Evolutionary conservation across 2,113 vertebrate genomes (phyloP).

Genomic region (Pteropus alecto): DNA sequence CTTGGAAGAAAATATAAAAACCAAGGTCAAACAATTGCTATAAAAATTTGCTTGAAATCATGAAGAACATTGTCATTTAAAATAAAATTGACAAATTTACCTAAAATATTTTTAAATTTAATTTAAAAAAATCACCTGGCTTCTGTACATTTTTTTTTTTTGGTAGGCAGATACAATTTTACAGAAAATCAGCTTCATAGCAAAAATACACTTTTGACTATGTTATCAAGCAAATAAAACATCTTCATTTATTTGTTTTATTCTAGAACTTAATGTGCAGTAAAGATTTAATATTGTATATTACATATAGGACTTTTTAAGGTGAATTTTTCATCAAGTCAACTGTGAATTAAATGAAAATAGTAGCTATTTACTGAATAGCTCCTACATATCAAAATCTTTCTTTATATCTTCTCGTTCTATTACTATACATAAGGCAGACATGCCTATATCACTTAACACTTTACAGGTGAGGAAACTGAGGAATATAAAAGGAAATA

Average conservation of each 20-base stretch:
- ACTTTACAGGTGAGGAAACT: neutral
- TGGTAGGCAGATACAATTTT: conserved; percentile 55
- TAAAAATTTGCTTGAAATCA: neutral
- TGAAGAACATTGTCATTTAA: neutral
- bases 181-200: conserved; percentile 76
- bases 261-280: conserved; percentile 78
- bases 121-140: neutral
- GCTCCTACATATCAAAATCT: neutral
- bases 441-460: neutral
- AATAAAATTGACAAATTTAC: neutral
- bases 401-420: neutral
- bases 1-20: neutral
- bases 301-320: neutral
- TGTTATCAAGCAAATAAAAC: conserved; percentile 82
- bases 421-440: neutral
- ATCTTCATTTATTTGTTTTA: conserved; percentile 75
- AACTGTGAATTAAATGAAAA: neutral
- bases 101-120: neutral
- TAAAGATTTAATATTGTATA: conserved; percentile 75
- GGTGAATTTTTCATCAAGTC: neutral
- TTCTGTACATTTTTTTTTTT: neutral
- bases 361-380: neutral
- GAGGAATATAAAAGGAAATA: neutral
- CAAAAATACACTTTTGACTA: conserved; percentile 83
- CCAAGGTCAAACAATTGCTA: neutral